Evolutionary conservation across 2,888 invertebrate genomes (phyloP), one percentile per base, ranked within the genome.

Genomic region (Sinohyriopsis cumingii): DNA sequence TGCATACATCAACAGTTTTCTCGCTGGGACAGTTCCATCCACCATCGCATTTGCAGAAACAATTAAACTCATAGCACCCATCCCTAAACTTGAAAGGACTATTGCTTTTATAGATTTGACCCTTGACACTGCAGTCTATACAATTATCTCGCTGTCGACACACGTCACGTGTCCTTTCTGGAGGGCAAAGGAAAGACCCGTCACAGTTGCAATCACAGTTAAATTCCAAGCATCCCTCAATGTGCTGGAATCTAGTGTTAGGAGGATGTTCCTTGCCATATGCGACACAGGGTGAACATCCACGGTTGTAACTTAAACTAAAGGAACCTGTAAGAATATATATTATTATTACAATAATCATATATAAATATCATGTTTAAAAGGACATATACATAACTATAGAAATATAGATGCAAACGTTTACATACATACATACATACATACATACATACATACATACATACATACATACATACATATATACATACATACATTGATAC

Each of bases 11-110:
- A 9, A 69, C 65, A 2, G 80, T 59, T 28, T 64, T 70, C 63
- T 74, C 77, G 12, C 65, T 78, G 1, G 83, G 81, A 56, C 83
- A 84, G 55, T 77, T 73, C 81, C 83, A 84, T 3, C 75, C 66
- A 0, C 86, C 86, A 33, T 77, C 78, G 68, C 83, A 83, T 18
- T 79, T 69, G 63, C 86, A 86, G 68, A 77, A 72, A 65, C 86
- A 86, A 55, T 79, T 69, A 57, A 80, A 83, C 59, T 81, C 71
- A 33, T 69, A 67, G 61, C 86, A 86, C 24, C 73, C 81, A 59
- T 82, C 77, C 5, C 68, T 65, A 57, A 79, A 76, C 22, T 73
- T 63, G 67, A 82, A 85, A 9, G 72, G 76, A 18, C 75, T 72
- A 55, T 79, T 78, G 7, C 80, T 77, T 25, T 66, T 67, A 55